Base-by-base conservation (phyloP, 1,140 invertebrate species). In the Halesus radiatus region DNA sequence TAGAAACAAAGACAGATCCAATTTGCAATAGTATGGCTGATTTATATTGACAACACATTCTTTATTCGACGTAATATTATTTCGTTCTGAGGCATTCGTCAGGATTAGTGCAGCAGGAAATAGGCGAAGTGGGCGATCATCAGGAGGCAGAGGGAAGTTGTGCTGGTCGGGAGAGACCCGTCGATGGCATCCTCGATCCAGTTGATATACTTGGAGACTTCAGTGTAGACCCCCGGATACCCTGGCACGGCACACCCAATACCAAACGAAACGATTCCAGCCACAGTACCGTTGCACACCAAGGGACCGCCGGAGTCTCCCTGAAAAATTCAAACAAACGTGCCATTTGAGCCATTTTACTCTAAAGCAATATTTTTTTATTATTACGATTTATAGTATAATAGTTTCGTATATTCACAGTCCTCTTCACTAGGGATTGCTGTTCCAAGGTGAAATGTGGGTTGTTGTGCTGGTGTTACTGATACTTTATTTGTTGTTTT, bases 221-320 rank as follows among this genome's bases (percentile, higher is more conserved):
- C 73, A 7, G 76, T 72, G 58, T 92, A 92, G 22, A 92, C 89
- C 20, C 91, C 90, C 1, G 91, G 91, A 77, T 85, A 86, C 3
- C 84, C 85, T 0, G 87, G 84, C 23, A 85, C 78, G 5, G 85
- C 91, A 83, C 92, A 93, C 15, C 83, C 83, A 52, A 70, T 8
- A 15, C 88, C 90, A 84, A 89, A 91, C 1, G 89, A 90, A 7
- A 90, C 89, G 26, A 91, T 84, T 15, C 90, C 90, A 64, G 85
- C 81, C 37, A 89, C 82, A 18, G 37, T 18, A 15, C 81, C 83
- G 54, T 80, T 66, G 26, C 80, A 81, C 5, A 85, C 79, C 10
- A 86, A 37, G 16, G 85, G 85, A 6, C 85, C 85, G 53, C 85
- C 85, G 54, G 84, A 84, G 64, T 86, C 85, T 20, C 85, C 87